Base-by-base conservation (phyloP, 2,888 invertebrate species). In the Drosophila quinaria region DNA sequence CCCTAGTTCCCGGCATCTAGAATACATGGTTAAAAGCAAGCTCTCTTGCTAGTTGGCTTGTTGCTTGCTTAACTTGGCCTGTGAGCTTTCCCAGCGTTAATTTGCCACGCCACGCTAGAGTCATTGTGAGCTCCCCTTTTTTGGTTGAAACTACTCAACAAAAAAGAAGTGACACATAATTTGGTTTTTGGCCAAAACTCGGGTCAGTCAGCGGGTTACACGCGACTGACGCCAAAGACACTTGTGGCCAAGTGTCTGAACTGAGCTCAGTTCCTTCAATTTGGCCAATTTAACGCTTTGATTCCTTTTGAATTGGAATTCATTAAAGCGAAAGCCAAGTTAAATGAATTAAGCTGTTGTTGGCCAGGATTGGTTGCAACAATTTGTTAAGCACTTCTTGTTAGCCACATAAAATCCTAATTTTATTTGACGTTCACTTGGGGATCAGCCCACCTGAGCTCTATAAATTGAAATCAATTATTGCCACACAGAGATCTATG, bases 381-480 rank as follows among this genome's bases (percentile, higher is more conserved):
- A 65, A 78, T 62, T 71, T 74, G 68, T 42, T 63, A 71, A 56
- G 62, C 62, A 29, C 61, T 68, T 42, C 79, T 79, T 64, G 78
- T 76, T 79, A 64, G 66, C 44, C 58, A 47, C 69, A 76, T 79
- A 79, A 79, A 80, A 80, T 80, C 69, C 70, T 78, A 78, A 78
- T 78, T 74, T 74, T 74, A 80, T 68, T 66, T 68, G 77, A 79
- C 74, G 74, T 66, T 62, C 65, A 51, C 69, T 61, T 66, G 17
- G 42, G 58, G 67, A 64, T 51, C 54, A 56, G 65, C 76, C 67
- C 81, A 85, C 80, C 77, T 71, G 64, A 73, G 72, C 82, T 64
- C 75, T 41, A 82, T 87, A 84, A 87, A 87, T 87, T 87, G 80
- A 84, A 87, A 81, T 84, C 83, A 84, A 84, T 84, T 84, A 87